Conservation (phyloP, 2,888 invertebrate genomes). For the Homarus gammarus region DNA sequence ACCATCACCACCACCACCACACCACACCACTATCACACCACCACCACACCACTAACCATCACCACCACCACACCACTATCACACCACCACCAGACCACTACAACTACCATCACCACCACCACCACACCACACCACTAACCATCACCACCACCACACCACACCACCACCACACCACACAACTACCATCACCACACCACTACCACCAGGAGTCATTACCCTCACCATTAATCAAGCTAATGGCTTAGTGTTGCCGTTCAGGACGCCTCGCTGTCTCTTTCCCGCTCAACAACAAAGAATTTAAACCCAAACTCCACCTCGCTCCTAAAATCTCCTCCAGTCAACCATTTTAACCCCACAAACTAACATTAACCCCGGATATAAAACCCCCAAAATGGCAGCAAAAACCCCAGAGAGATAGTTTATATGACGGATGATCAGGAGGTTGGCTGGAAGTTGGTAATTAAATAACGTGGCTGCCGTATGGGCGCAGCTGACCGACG, state of each 20-base stretch:
- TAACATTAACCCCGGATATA: too few species aligned
- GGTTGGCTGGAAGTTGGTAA: neutral
- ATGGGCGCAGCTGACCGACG: constrained; percentile 18
- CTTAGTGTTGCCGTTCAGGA: constrained; percentile 5
- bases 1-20: too few species aligned
- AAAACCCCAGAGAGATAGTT: neutral
- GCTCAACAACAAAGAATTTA: neutral
- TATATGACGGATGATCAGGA: neutral
- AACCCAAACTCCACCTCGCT: neutral
- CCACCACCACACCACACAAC: neutral
- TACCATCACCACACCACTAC: neutral
- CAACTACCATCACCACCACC: neutral
- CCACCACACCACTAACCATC: too few species aligned
- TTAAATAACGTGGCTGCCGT: constrained; percentile 32
- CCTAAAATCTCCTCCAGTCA: too few species aligned
- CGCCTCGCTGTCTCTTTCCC: neutral
- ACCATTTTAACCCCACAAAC: too few species aligned
- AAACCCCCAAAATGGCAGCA: too few species aligned
- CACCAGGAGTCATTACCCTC: constrained; percentile 1
- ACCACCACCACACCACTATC: too few species aligned
- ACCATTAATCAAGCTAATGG: constrained; percentile 31
- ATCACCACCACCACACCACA: neutral
- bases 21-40: too few species aligned
- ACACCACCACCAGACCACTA: neutral
- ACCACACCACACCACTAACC: neutral